Conservation (phyloP, 2,888 invertebrate genomes). For the Lepas anatifera region DNA sequence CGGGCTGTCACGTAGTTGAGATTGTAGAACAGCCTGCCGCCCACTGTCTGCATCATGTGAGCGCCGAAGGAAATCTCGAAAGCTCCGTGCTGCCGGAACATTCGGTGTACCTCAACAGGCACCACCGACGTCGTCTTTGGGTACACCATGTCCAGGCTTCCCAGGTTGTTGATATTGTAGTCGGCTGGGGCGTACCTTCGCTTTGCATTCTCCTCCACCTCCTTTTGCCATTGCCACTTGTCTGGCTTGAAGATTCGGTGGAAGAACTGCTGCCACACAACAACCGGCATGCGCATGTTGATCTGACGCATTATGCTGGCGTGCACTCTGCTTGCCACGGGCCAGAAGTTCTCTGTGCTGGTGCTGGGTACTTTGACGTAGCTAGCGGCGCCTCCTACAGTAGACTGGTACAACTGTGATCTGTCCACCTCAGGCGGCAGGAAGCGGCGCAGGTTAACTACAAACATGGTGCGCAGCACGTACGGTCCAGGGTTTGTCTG, state of each 20-base stretch:
- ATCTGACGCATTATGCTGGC: too few relatives aligned
- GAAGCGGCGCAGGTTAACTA: not conserved
- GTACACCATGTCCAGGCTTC: not conserved
- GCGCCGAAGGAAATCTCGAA: not conserved
- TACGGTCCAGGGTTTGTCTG: not conserved
- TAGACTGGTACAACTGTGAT: not conserved
- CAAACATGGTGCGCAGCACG: not conserved
- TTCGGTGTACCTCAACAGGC: not conserved
- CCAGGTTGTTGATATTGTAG: not conserved
- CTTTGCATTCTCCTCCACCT: not conserved
- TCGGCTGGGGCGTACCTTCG: not conserved
- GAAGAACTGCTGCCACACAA: too few relatives aligned
- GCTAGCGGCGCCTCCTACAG: not conserved
- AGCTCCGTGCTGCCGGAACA: not conserved
- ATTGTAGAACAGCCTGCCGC: not conserved
- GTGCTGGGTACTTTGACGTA: not conserved
- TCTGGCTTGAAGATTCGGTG: not conserved
- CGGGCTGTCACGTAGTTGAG: not conserved
- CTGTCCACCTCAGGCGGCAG: not conserved
- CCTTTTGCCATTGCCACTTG: not conserved
- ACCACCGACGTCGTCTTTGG: not conserved
- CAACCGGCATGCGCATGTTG: too few relatives aligned
- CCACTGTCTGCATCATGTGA: constrained; percentile 2
- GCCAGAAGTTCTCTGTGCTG: not conserved
- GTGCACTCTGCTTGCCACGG: not conserved